Base-by-base conservation (phyloP, 2,797 vertebrate species). In the Chrosomus eos region DNA sequence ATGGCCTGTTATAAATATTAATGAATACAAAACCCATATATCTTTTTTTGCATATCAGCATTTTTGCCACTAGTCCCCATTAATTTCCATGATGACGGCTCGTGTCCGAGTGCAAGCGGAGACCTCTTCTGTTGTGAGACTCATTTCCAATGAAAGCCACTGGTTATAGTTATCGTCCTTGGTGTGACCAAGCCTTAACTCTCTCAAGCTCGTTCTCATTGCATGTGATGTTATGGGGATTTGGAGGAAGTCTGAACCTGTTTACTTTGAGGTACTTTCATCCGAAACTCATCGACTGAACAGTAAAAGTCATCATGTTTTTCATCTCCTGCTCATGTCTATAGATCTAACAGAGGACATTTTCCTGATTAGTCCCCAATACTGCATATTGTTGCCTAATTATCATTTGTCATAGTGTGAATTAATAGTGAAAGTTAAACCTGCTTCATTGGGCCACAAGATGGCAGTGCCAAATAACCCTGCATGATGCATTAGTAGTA, bases 401-500 rank as follows among this genome's bases (percentile, higher is more conserved):
- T 80, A 51, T 8, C 10, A 33, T 33, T n/a, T 23, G 5, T 43
- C 23, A 13, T 31, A 43, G 10, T 64, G n/a, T 79, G 26, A 43
- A 26, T 62, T 66, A 66, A 48, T 38, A 79, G 19, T 78, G 28
- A 64, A 64, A 14, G 18, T 78, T 60, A 78, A 45, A 60, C 4
- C 16, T 66, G 38, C 72, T 75, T n/a, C 4, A 9, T 16, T 68
- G 16, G 33, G 40, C 10, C 86, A 81, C 82, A 60, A 81, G 82
- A 62, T 55, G 86, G 86, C 86, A 71, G 58, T 68, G 48, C 3
- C 36, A 58, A 74, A 60, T 70, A 48, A 84, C 58, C 18, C 23
- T 7, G 31, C 31, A 16, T 18, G 5, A 9, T 64, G 16, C 70
- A n/a, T 74, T 21, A 14, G 45, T 45, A 45, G 38, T 40, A 38